Evolutionary conservation across 2,888 invertebrate genomes (phyloP).

Genomic region (Anorthoa munda): DNA sequence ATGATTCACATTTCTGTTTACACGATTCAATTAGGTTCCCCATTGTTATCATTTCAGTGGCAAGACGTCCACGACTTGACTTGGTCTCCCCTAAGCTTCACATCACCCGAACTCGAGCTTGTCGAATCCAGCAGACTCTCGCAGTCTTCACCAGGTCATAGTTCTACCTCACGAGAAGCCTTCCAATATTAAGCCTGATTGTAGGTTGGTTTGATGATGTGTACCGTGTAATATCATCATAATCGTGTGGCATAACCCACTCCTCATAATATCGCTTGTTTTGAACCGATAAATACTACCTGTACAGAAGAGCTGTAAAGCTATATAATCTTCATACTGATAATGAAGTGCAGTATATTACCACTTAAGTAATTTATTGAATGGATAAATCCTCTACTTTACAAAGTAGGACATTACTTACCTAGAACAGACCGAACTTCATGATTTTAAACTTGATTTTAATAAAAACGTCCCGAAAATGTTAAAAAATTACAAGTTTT

Average conservation of each 20-base stretch:
- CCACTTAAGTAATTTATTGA: conserved; percentile 3
- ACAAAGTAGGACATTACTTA: conserved; percentile 1
- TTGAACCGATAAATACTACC: neutral
- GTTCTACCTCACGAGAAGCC: too few species aligned
- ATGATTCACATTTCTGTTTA: too few species aligned
- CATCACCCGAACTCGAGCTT: too few species aligned
- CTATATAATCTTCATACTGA: conserved; percentile 32
- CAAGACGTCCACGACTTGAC: too few species aligned
- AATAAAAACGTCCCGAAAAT: too few species aligned
- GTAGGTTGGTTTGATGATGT: neutral
- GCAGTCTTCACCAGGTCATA: too few species aligned
- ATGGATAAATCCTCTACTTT: neutral
- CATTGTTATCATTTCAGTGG: too few species aligned
- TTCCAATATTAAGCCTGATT: too few species aligned
- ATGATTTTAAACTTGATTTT: neutral
- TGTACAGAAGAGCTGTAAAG: neutral
- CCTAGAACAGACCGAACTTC: neutral
- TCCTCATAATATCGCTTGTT: neutral
- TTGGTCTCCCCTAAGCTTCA: too few species aligned
- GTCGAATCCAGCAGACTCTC: too few species aligned
- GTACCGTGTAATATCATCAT: neutral
- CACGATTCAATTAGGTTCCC: too few species aligned
- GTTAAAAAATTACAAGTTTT: too few species aligned
- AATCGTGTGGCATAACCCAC: neutral
- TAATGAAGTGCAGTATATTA: neutral